Conservation (phyloP, 2,113 vertebrate genomes). For the Alaudala cheleensis region DNA sequence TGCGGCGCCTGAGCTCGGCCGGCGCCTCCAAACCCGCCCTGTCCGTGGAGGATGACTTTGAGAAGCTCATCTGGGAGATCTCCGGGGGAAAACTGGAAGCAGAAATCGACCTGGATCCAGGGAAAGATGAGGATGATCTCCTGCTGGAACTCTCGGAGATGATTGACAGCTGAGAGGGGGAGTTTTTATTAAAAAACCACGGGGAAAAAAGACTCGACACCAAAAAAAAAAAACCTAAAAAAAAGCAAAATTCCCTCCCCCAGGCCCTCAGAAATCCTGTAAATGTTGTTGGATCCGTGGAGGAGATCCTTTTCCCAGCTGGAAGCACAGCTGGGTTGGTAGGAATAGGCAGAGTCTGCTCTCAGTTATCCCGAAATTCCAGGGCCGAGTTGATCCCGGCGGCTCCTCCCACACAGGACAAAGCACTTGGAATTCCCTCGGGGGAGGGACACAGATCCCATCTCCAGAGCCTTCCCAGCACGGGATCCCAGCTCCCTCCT, state of each 20-base stretch:
- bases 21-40: slow-evolving; percentile 58
- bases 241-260: not conserved
- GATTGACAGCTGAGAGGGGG: slow-evolving; percentile 87
- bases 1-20: slow-evolving; percentile 74
- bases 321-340: slow-evolving; percentile 64
- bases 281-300: slow-evolving; percentile 20
- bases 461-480: not conserved
- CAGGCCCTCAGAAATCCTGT: not conserved
- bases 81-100: slow-evolving; percentile 87
- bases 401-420: not conserved
- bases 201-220: not conserved
- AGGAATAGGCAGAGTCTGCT: slow-evolving; percentile 10
- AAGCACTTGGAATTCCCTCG: not conserved
- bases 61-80: slow-evolving; percentile 92
- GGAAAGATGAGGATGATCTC: slow-evolving; percentile 91
- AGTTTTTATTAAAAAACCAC: not conserved
- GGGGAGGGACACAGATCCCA: not conserved
- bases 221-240: not conserved
- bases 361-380: slow-evolving; percentile 44
- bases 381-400: not conserved
- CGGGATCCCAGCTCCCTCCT: not conserved
- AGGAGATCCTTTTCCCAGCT: slow-evolving; percentile 43
- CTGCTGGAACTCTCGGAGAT: slow-evolving; percentile 94
- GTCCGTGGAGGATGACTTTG: slow-evolving; percentile 87
- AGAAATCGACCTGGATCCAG: slow-evolving; percentile 86